Evolutionary conservation across 2,888 invertebrate genomes (phyloP).

Genomic region (Pammene aurita): DNA sequence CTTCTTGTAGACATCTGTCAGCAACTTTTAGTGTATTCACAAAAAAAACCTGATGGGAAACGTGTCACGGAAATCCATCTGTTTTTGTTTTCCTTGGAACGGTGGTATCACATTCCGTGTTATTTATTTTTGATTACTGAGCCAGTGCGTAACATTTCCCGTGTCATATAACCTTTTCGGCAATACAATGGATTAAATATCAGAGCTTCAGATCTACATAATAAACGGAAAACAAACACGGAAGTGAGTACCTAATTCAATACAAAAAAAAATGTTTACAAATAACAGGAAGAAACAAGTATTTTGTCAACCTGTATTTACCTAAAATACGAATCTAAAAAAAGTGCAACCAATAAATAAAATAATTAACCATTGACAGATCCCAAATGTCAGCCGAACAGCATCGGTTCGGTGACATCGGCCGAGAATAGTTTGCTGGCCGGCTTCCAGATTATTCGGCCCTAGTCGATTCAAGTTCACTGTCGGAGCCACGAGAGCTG

Average conservation of each 20-base stretch:
- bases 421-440: slow-evolving; percentile 28
- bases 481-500: slow-evolving; percentile 10
- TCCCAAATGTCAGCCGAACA: slow-evolving; percentile 29
- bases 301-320: too few species aligned
- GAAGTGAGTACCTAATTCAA: too few species aligned
- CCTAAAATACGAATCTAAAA: background rate
- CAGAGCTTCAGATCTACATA: too few species aligned
- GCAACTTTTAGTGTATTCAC: background rate
- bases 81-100: slow-evolving; percentile 1
- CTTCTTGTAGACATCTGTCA: slow-evolving; percentile 13
- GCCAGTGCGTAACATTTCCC: background rate
- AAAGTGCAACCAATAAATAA: background rate
- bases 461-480: slow-evolving; percentile 37
- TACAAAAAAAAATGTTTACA: too few species aligned
- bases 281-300: too few species aligned
- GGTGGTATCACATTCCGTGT: background rate
- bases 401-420: slow-evolving; percentile 32
- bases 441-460: slow-evolving; percentile 24
- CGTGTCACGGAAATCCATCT: background rate
- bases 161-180: too few species aligned
- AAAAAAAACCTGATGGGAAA: background rate
- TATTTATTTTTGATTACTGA: background rate
- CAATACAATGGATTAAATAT: too few species aligned
- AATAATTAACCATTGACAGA: slow-evolving; percentile 17
- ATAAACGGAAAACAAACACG: too few species aligned